Percentiles rank a stretch among this genome's conserved stretches.
These are phyloP conservation scores for Meandrusa payeni DNA, from an alignment of 2,888 invertebrate species.

Conservation along the genomic window DNA sequence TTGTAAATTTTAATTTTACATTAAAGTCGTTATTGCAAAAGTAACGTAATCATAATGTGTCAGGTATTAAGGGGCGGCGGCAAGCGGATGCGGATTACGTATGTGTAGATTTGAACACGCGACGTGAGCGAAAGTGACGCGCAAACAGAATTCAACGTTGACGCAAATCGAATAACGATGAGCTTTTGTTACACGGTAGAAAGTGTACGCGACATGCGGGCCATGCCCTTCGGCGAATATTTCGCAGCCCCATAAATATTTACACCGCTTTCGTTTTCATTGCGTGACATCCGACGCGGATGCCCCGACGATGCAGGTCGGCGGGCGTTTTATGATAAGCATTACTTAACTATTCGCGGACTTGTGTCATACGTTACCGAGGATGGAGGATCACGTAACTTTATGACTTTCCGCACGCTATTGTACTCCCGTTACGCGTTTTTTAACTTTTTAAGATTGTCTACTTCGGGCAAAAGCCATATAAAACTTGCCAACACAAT, in stretches of 20 bases:
- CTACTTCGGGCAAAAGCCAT: too few relatives aligned
- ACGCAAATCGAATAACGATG: slow-evolving; percentile 72
- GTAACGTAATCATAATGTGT: slow-evolving; percentile 29
- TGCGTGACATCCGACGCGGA: slow-evolving; percentile 54
- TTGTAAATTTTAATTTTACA: slow-evolving; percentile 29
- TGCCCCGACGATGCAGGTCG: slow-evolving; percentile 33
- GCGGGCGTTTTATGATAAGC: slow-evolving; percentile 55
- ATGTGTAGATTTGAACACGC: slow-evolving; percentile 34
- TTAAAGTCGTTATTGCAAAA: slow-evolving; percentile 36
- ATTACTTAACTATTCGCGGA: slow-evolving; percentile 65
- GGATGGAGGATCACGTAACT: slow-evolving; percentile 55
- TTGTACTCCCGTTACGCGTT: slow-evolving; percentile 6
- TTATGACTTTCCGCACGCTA: slow-evolving; percentile 30
- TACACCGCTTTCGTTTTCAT: slow-evolving; percentile 73
- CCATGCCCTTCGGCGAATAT: slow-evolving; percentile 77
- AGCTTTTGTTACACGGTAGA: slow-evolving; percentile 72
- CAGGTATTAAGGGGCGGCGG: slow-evolving; percentile 49
- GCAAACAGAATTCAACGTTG: slow-evolving; percentile 46
- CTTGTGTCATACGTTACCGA: slow-evolving; percentile 53
- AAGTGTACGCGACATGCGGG: slow-evolving; percentile 71
- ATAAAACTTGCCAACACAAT: too few relatives aligned
- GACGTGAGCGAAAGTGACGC: slow-evolving; percentile 62
- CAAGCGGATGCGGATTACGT: slow-evolving; percentile 57
- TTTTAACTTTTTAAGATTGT: background rate
- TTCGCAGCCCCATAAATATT: slow-evolving; percentile 75